Evolutionary conservation across 2,113 vertebrate genomes (phyloP), one percentile per base, ranked within the genome.

Genomic region (Platichthys stellatus): DNA sequence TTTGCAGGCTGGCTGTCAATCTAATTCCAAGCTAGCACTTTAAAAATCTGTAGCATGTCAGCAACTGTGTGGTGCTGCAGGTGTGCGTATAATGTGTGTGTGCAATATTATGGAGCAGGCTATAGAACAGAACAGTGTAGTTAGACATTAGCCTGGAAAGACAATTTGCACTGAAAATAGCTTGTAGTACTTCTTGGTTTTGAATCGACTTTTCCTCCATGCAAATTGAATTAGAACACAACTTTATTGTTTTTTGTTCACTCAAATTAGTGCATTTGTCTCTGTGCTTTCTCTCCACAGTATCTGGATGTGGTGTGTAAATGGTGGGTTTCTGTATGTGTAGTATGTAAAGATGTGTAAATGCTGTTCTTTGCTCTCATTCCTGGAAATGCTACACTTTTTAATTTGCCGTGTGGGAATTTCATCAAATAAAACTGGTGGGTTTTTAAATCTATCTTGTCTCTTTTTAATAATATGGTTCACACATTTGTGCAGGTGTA

Each of bases 11-110:
- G 77, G 71, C 74, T 87, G 31, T 76, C 68, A 82, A 85, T 83
- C 69, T 38, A 79, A 75, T 79, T 71, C 72, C 66, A 84, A 84
- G 82, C 86, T 93, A 91, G 97, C 95, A 97, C 96, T 96, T 97
- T 96, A 96, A 81, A 78, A 82, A 77, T 73, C 76, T 72, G 83
- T 86, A 91, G 94, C 90, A 85, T 90, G 93, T 93, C 76, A 40
- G 83, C 69, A 72, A 53, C 58, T 74, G 74, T 88, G 91, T 87
- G 93, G 88, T 90, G 85, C 81, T 87, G 85, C 75, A 82, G 93
- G 73, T 67, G 91, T 82, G 86, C 75, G 7, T 80, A 26, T 73
- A 59, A 56, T 51, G 47, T 20, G 47, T 49, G 61, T 90, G 95
- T 96, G 94, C 94, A 96, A 94, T 96, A 82, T 77, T 80, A 93